phyloP scores from a whole-genome alignment of 92 coral and sea anemone species.

The Porites cylindrica region DNA sequence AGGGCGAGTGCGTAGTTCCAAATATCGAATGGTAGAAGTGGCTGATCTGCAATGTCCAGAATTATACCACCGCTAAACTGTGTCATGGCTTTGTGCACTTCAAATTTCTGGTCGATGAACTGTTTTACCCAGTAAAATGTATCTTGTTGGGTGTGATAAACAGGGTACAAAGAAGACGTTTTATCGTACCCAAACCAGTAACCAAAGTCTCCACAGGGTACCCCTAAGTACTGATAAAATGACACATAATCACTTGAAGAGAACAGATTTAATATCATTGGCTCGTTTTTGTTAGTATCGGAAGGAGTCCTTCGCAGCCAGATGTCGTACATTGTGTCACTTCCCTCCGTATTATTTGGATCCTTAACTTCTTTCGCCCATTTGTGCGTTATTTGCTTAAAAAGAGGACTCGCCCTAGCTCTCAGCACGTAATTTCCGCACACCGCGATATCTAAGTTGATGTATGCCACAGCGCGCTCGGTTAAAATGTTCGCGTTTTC shows the following conservation, averaged over 20 bases:
- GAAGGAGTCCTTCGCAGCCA: slow-evolving; percentile 83
- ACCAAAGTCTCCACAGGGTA: slow-evolving; percentile 93
- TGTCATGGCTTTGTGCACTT: slow-evolving; percentile 86
- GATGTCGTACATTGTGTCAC: slow-evolving; percentile 74
- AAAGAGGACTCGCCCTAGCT: slow-evolving; percentile 91
- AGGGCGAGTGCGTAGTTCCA: slow-evolving; percentile 74
- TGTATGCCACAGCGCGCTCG: slow-evolving; percentile 92
- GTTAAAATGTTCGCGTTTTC: slow-evolving; percentile 78
- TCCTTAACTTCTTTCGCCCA: slow-evolving; percentile 79
- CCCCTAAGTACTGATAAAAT: slow-evolving; percentile 91
- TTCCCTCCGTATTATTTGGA: slow-evolving; percentile 63
- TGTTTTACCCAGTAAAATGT: slow-evolving; percentile 90
- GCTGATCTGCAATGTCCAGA: slow-evolving; percentile 81
- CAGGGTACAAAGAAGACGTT: slow-evolving; percentile 79
- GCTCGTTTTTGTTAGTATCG: slow-evolving; percentile 51
- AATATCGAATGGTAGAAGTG: slow-evolving; percentile 79
- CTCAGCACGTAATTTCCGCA: slow-evolving; percentile 84
- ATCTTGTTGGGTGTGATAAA: slow-evolving; percentile 89
- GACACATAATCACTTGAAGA: slow-evolving; percentile 90
- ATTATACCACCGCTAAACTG: slow-evolving; percentile 85
- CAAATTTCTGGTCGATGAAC: slow-evolving; percentile 84
- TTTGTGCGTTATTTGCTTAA: slow-evolving; percentile 78
- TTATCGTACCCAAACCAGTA: slow-evolving; percentile 81
- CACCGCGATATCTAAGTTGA: slow-evolving; percentile 94
- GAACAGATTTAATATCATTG: slow-evolving; percentile 74